Percentiles rank a stretch among this genome's conserved stretches.
Evolutionary conservation across 1,140 invertebrate species (phyloP).

Genomic region (Thaumatotibia leucotreta): DNA sequence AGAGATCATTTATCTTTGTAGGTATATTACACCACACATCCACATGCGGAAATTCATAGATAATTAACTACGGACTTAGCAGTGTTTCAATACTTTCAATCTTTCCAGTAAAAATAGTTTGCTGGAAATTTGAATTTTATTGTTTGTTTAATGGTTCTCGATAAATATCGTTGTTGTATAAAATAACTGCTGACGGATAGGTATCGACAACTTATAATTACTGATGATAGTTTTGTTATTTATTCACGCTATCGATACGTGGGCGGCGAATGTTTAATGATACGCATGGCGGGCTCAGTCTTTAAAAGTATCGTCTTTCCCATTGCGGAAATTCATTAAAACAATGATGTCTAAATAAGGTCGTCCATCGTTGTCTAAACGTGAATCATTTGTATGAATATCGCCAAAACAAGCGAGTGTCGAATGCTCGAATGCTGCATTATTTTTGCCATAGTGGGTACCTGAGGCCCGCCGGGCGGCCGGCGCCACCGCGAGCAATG

Average conservation of each 20-base stretch:
- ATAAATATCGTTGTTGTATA: neutral
- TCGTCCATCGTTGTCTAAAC: conserved; percentile 11
- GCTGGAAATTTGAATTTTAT: too few relatives aligned
- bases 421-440: conserved; percentile 37
- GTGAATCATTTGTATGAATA: conserved; percentile 37
- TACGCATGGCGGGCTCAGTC: neutral
- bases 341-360: conserved; percentile 3
- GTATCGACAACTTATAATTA: neutral
- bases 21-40: too few relatives aligned
- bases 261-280: neutral
- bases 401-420: conserved; percentile 38
- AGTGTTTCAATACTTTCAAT: too few relatives aligned
- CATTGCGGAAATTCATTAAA: neutral
- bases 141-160: too few relatives aligned
- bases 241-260: neutral
- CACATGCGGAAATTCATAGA: too few relatives aligned
- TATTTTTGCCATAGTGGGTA: conserved; percentile 51
- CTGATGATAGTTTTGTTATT: neutral
- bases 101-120: too few relatives aligned
- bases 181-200: neutral
- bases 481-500: conserved; percentile 39
- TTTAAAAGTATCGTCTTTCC: neutral
- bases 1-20: too few relatives aligned
- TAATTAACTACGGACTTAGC: too few relatives aligned
- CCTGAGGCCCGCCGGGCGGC: conserved; percentile 40